Conservation (phyloP, 2,113 vertebrate species). For the Penelope pileata region DNA sequence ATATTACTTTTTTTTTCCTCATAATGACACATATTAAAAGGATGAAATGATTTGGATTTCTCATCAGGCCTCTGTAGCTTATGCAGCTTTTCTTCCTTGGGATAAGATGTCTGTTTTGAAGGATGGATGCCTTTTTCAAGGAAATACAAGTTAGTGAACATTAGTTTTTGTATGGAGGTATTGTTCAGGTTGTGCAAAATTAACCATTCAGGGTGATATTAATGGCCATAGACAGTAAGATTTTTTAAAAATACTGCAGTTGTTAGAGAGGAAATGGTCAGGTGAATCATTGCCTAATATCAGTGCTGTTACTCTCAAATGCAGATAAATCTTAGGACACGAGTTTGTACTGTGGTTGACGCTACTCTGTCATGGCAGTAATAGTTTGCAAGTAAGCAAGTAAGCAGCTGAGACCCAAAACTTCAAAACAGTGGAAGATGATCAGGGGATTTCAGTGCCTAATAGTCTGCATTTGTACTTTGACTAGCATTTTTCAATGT, state of each 20-base stretch:
- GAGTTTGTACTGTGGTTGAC: accelerated
- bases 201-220: neutral
- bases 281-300: neutral
- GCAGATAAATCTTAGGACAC: neutral
- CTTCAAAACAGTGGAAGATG: neutral
- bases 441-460: neutral
- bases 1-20: neutral
- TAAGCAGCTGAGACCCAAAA: neutral
- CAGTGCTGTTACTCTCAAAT: neutral
- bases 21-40: neutral
- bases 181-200: neutral
- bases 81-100: neutral
- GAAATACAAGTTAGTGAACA: neutral
- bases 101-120: neutral
- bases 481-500: neutral
- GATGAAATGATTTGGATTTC: neutral
- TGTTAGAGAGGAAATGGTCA: neutral
- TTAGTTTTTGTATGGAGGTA: neutral
- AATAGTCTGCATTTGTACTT: neutral
- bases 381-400: neutral
- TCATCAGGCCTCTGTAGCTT: neutral
- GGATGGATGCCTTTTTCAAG: neutral
- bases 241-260: neutral
- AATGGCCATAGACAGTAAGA: neutral
- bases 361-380: neutral